Evolutionary conservation across 2,888 invertebrate genomes (phyloP), one percentile per base, ranked within the genome.

Genomic region (Isotomurus palustris): DNA sequence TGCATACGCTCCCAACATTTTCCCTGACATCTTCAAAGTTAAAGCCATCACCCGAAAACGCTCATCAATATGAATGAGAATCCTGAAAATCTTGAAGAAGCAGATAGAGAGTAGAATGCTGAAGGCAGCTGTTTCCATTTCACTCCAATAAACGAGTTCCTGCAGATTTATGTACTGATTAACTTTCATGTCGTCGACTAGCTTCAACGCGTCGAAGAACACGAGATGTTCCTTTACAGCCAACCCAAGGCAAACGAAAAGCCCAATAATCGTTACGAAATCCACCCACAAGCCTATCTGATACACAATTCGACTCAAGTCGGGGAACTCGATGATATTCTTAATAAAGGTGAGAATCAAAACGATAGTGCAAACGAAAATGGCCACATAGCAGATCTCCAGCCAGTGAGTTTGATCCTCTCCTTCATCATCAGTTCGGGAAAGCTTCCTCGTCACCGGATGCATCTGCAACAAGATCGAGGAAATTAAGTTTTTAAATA

Each of bases 251-350:
- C 58, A 50, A 6, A 21, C 8, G 10, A 58, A 10, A 3, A 56
- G 51, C 1, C 56, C 38, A 1, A 58, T 4, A n/a, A 64, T 60
- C 14, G 58, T 56, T 2, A 40, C 3, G 3, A 62, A 41, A 19
- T 66, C 60, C 25, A 64, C 10, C 64, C 61, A 66, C 12, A 66
- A 56, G 38, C 44, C 36, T n/a, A n/a, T n/a, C n/a, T n/a, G n/a
- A n/a, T n/a, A n/a, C n/a, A n/a, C n/a, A n/a, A n/a, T n/a, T n/a
- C n/a, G n/a, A n/a, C n/a, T n/a, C n/a, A n/a, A n/a, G n/a, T n/a
- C n/a, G n/a, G n/a, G n/a, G n/a, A n/a, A n/a, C n/a, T n/a, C n/a
- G 35, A 28, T 17, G 24, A 28, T n/a, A 28, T n/a, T 50, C 41
- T 29, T 36, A 43, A 17, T 5, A 24, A 24, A 3, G 19, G 10